These are phyloP conservation scores for Acanthurus tractus DNA, from an alignment of 2,797 vertebrate species.

Conservation along the genomic window DNA sequence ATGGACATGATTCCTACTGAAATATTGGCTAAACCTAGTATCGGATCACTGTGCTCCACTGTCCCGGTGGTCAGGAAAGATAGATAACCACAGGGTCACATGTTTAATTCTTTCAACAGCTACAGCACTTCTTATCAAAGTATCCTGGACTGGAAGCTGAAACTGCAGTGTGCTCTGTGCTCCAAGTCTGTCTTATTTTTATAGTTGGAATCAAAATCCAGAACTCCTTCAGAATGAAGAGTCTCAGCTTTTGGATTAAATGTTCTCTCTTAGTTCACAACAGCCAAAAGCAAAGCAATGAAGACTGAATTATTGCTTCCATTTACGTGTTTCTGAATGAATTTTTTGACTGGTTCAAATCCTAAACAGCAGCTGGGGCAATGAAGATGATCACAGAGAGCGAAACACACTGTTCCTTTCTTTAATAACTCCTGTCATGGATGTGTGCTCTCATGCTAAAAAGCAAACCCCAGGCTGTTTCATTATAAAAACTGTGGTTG, in stretches of 20 bases:
- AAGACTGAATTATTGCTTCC: not conserved
- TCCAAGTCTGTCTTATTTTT: not conserved
- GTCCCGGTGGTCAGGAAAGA: not conserved
- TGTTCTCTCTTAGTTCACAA: not conserved
- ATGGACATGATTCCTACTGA: not conserved
- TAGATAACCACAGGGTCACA: not conserved
- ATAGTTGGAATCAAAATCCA: not conserved
- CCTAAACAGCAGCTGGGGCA: not conserved
- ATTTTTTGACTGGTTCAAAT: not conserved
- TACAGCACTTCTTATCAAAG: constrained; percentile 14
- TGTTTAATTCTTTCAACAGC: constrained; percentile 8
- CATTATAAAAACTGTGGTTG: not conserved
- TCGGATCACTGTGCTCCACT: not conserved
- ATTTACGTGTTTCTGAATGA: not conserved
- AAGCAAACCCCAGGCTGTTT: not conserved
- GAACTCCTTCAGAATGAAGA: not conserved
- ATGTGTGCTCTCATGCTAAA: not conserved
- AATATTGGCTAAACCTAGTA: not conserved
- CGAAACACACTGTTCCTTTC: not conserved
- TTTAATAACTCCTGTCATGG: not conserved
- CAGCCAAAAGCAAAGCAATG: constrained; percentile 1
- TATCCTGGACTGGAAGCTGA: not conserved
- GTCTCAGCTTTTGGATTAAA: not conserved
- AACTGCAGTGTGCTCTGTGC: not conserved
- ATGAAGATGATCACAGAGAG: not conserved